Evolutionary conservation across 2,888 invertebrate genomes (phyloP), one percentile per base, ranked within the genome.

Genomic region (Fragum fragum): DNA sequence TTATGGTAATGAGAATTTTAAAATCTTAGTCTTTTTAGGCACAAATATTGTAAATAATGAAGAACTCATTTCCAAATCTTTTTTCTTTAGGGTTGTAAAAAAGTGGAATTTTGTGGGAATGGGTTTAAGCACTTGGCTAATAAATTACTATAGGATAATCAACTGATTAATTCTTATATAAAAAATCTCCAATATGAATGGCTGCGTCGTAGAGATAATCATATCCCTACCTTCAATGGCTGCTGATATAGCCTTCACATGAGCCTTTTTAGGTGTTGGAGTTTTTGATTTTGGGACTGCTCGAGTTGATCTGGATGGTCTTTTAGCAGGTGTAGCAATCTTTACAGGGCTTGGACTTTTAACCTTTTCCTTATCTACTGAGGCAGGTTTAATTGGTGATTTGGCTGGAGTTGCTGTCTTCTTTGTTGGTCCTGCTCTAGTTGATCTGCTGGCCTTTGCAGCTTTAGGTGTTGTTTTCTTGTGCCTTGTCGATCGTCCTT

Each of bases 391-490:
- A 18, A 16, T 16, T 47, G 47, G 47, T 18, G 61, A 52, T 68
- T 66, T 66, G 42, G 81, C 70, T 39, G 66, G 59, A 52, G 70
- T 71, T 39, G 73, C 52, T 1, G 26, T 55, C 42, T 59, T 59
- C 29, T 55, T 53, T n/a, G 39, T 23, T n/a, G 68, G 68, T 68
- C 16, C 68, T 7, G 39, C 11, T 42, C 68, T 18, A 42, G 68
- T 52, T 61, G 29, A 21, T 32, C 57, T 53, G 32, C n/a, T 36
- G n/a, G 47, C 61, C 23, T 68, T 28, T 32, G 70, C 59, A 28
- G 52, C 39, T 57, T 81, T 79, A 68, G 85, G 83, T 29, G 79
- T 79, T 16, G 81, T 71, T 26, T 72, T 29, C 47, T 47, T 73
- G 80, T 83, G 26, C 26, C 73, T 76, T 55, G 70, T 79, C 16